Evolutionary conservation across 2,113 vertebrate species (phyloP), one percentile per base, ranked within the genome.

Genomic region (Amazona vittata): DNA sequence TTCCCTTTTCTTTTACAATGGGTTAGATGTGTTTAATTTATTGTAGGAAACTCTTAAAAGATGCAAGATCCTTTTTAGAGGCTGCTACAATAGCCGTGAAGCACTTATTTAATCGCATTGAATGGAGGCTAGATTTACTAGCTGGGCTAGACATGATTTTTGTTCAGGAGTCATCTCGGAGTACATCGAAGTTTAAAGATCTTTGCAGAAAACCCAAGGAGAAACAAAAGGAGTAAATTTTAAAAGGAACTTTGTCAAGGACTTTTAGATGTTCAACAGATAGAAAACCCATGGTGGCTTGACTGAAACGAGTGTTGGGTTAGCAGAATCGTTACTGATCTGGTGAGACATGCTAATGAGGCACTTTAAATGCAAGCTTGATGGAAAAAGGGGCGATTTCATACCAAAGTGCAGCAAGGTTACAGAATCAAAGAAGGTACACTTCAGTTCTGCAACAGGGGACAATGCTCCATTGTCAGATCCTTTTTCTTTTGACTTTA

Each of bases 81-180:
- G 60, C 84, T 22, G 41, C 47, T 91, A 98, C 98, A 98, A 98
- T 98, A 91, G 97, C 91, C 96, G 97, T 97, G 98, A 98, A 98
- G 98, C 98, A 94, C 46, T 97, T 98, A 97, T 98, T 98, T 98
- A 98, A 86, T 97, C 84, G 89, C 85, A 97, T 97, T 98, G 97
- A 98, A 98, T 97, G 95, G 96, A 93, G 91, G 49, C 85, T 86
- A 98, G 98, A 98, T 98, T 98, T 98, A 98, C 98, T 98, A 96
- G 97, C 98, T 96, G 94, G 94, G 98, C 97, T 96, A 98, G 98
- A 98, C 98, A 92, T 96, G 94, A 98, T 96, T 97, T 98, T 98
- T 98, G 98, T 98, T 98, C 97, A 78, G 92, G 71, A 98, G 98
- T 98, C 98, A 96, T 98, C 97, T 69, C 25, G 9, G 97, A 98